These are phyloP conservation scores for Cetoscarus ocellatus DNA, from an alignment of 2,797 vertebrate genomes.

Conservation along the genomic window DNA sequence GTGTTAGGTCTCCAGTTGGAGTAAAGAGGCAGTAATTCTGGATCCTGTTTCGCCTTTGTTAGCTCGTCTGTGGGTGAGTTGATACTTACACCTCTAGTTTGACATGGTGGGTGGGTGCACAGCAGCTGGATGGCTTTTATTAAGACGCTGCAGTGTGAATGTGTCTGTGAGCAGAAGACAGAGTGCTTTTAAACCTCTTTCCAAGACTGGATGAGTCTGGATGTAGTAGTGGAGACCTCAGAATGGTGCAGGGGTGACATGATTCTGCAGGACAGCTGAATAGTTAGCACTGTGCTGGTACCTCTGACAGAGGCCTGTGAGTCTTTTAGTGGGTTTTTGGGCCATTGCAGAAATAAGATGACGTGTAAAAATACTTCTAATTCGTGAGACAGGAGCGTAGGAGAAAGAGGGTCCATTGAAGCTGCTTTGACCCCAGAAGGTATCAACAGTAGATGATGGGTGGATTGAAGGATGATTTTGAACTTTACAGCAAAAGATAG, in stretches of 20 bases:
- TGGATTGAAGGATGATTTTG: too few species aligned
- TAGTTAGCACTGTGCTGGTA: too few species aligned
- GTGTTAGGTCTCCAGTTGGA: conserved; percentile 75
- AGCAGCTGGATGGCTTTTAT: conserved; percentile 76
- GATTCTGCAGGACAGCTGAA: too few species aligned
- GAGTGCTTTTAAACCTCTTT: conserved; percentile 27
- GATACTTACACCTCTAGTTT: conserved; percentile 76
- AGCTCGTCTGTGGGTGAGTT: conserved; percentile 74
- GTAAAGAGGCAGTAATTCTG: conserved; percentile 73
- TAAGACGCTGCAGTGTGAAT: conserved; percentile 47
- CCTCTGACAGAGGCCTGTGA: too few species aligned
- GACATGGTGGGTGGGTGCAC: conserved; percentile 69
- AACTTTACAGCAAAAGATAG: too few species aligned
- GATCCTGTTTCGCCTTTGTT: conserved; percentile 73
- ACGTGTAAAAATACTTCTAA: too few species aligned
- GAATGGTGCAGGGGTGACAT: conserved; percentile 11
- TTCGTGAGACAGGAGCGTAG: too few species aligned
- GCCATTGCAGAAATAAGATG: too few species aligned
- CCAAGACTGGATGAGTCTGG: conserved; percentile 11
- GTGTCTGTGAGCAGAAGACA: neutral
- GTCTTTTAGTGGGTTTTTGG: too few species aligned
- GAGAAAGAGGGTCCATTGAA: too few species aligned
- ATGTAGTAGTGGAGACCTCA: conserved; percentile 3
- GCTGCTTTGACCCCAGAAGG: too few species aligned
- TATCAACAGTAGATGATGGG: too few species aligned